Evolutionary conservation across 2,888 invertebrate genomes (phyloP).

Genomic region (Eurytoma adleriae): DNA sequence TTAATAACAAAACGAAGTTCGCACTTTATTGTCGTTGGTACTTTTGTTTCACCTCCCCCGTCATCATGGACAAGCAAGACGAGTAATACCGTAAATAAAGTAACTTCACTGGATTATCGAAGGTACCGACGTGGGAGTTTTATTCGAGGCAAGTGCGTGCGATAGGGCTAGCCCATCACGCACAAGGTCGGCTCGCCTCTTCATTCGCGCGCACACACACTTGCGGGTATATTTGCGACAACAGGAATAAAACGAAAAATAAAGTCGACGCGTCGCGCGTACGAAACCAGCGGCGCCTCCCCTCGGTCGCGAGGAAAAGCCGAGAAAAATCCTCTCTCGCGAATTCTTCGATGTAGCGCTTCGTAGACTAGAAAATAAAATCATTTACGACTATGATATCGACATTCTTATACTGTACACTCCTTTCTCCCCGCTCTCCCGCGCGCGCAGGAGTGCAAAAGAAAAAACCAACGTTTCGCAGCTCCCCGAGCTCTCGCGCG

Average conservation of each 20-base stretch:
- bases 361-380: constrained; percentile 54
- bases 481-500: background rate
- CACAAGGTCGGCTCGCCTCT: background rate
- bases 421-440: background rate
- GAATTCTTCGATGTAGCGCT: constrained; percentile 52
- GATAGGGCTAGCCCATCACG: constrained; percentile 6
- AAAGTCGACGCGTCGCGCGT: background rate
- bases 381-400: constrained; percentile 9
- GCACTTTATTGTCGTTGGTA: constrained; percentile 52
- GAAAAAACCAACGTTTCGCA: background rate
- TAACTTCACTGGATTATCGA: constrained; percentile 4
- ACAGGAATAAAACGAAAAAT: constrained; percentile 10
- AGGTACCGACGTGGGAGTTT: constrained; percentile 1
- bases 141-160: constrained; percentile 12
- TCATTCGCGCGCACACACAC: background rate
- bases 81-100: background rate
- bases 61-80: background rate
- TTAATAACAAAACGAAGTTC: constrained; percentile 12
- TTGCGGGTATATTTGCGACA: background rate
- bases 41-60: background rate
- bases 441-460: background rate
- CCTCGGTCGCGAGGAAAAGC: constrained; percentile 6
- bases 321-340: constrained; percentile 14
- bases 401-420: background rate
- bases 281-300: background rate